These are phyloP conservation scores for Archocentrus centrarchus DNA, from an alignment of 2,113 vertebrate genomes.

Conservation along the genomic window DNA sequence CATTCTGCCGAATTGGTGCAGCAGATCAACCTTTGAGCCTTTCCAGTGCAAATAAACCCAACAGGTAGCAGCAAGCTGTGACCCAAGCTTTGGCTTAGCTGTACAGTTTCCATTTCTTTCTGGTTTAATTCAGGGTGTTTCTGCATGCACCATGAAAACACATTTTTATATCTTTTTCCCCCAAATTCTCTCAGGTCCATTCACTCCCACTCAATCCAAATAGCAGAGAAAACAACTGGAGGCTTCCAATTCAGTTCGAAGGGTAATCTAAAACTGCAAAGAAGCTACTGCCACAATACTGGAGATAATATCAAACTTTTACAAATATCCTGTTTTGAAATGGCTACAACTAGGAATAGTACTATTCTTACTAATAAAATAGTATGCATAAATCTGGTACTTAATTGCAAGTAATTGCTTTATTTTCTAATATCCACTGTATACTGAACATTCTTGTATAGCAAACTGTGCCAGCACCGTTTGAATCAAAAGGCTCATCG, in stretches of 20 bases:
- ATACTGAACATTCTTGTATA: neutral
- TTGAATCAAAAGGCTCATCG: neutral
- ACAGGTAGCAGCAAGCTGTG: slow-evolving; percentile 18
- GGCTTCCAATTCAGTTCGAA: neutral
- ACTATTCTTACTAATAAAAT: neutral
- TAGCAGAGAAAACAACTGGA: neutral
- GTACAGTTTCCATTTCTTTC: neutral
- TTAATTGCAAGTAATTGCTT: neutral
- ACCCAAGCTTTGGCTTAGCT: neutral
- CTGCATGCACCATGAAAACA: neutral
- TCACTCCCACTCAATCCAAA: neutral
- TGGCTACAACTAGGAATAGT: neutral
- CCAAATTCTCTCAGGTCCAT: neutral
- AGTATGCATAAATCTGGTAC: neutral
- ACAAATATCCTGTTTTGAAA: neutral
- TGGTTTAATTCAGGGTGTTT: neutral
- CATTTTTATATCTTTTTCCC: neutral
- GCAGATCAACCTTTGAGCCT: slow-evolving; percentile 40
- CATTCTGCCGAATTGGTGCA: slow-evolving; percentile 40
- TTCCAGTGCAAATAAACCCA: slow-evolving; percentile 18
- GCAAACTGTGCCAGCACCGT: neutral
- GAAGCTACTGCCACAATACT: neutral
- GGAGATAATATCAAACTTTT: neutral
- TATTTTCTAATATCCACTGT: neutral
- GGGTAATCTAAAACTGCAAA: neutral